phyloP scores from a whole-genome alignment of 2,797 vertebrate species.

The Acestrorhynchus altus region DNA sequence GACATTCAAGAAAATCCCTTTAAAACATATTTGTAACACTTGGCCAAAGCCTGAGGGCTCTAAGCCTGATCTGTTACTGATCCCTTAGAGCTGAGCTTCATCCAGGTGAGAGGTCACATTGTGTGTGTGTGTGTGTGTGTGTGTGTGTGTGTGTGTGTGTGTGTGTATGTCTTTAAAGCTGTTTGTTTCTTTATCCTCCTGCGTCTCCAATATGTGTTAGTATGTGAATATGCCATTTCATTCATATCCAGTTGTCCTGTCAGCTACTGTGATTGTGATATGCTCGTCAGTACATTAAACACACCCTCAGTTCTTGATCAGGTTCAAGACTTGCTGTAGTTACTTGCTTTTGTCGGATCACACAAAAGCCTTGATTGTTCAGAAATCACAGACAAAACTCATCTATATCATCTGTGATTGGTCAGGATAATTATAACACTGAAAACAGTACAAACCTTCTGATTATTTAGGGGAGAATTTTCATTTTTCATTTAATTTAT shows the following conservation, averaged over 20 bases:
- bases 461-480: too few species aligned
- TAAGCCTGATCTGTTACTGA: slow-evolving; percentile 43
- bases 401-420: too few species aligned
- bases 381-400: neutral
- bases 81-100: slow-evolving; percentile 29
- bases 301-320: neutral
- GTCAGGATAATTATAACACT: too few species aligned
- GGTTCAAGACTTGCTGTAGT: neutral
- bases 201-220: neutral
- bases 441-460: too few species aligned
- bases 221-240: neutral
- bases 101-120: slow-evolving; percentile 49
- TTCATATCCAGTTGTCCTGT: too few species aligned
- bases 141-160: slow-evolving; percentile 6
- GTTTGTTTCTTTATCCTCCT: slow-evolving; percentile 50
- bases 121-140: slow-evolving; percentile 61
- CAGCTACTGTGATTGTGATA: neutral
- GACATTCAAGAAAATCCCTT: neutral
- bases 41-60: slow-evolving; percentile 32
- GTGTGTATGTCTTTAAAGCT: slow-evolving; percentile 41
- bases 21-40: neutral
- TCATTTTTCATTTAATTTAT: too few species aligned
- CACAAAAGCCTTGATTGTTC: neutral
- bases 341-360: neutral
- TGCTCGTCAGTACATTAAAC: neutral